A percentile compares a stretch with the other conserved stretches of the same genome.
Conservation (phyloP, 2,797 vertebrate genomes). For the Amazona ochrocephala region DNA sequence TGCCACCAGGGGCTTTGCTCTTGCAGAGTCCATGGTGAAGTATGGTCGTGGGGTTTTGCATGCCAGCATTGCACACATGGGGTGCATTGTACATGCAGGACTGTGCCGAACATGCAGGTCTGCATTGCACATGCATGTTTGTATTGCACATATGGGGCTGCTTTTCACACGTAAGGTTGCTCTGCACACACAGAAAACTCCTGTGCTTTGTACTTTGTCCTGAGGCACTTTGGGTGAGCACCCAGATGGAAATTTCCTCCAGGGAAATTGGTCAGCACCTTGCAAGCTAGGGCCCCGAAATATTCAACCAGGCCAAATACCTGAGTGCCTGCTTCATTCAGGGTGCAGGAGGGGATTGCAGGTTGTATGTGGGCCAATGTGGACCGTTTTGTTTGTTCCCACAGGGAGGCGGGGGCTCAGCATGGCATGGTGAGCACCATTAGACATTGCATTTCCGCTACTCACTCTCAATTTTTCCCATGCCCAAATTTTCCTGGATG, state of each 20-base stretch:
- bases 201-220: background rate
- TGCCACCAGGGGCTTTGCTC: background rate
- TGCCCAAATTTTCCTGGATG: background rate
- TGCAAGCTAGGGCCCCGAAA: background rate
- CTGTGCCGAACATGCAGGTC: background rate
- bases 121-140: background rate
- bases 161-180: background rate
- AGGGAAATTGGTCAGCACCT: background rate
- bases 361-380: fast-evolving
- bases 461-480: fast-evolving
- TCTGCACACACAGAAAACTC: background rate
- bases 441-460: fast-evolving
- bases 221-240: background rate
- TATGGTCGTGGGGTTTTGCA: fast-evolving
- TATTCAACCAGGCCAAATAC: background rate
- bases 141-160: background rate
- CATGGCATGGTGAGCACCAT: fast-evolving
- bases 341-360: fast-evolving
- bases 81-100: background rate
- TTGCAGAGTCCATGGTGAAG: fast-evolving
- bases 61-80: fast-evolving
- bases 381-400: background rate
- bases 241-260: background rate
- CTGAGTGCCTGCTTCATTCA: background rate
- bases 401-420: background rate